Conservation (phyloP, 2,113 vertebrate genomes). For the Ardeotis arabs region DNA sequence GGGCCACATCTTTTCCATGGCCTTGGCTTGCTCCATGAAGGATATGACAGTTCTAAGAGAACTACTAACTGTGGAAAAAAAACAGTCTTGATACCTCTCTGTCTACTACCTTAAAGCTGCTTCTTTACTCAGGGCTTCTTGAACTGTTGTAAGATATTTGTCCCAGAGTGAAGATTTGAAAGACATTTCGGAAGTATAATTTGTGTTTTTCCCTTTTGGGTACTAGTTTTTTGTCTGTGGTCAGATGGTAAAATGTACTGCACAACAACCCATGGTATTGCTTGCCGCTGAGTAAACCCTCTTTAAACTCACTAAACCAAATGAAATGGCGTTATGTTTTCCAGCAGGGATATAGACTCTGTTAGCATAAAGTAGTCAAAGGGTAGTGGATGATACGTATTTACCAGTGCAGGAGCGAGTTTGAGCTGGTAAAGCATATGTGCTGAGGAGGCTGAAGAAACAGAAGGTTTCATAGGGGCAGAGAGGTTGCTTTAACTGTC, state of each 20-base stretch:
- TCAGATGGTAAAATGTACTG: conserved; percentile 21
- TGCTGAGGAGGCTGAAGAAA: conserved; percentile 61
- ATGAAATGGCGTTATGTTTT: neutral
- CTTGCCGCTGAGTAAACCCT: conserved; percentile 17
- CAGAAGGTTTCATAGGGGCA: conserved; percentile 44
- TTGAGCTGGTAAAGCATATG: conserved; percentile 58
- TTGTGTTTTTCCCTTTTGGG: neutral
- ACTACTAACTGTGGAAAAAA: neutral
- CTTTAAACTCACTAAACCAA: conserved; percentile 1
- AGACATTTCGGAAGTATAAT: neutral
- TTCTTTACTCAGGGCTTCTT: neutral
- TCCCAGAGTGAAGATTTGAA: neutral
- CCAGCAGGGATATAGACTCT: conserved; percentile 3
- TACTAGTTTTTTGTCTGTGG: neutral
- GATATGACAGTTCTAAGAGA: neutral
- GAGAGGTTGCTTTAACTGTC: conserved; percentile 43
- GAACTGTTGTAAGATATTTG: neutral
- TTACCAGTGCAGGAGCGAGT: conserved; percentile 11
- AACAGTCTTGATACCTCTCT: neutral
- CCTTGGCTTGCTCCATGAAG: neutral
- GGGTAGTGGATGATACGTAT: conserved; percentile 8
- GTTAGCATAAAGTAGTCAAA: conserved; percentile 50
- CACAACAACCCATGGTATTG: neutral
- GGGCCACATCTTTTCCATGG: neutral
- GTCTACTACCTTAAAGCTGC: neutral